Base-by-base conservation (phyloP, 2,888 invertebrate species). In the Crematogaster levior region DNA sequence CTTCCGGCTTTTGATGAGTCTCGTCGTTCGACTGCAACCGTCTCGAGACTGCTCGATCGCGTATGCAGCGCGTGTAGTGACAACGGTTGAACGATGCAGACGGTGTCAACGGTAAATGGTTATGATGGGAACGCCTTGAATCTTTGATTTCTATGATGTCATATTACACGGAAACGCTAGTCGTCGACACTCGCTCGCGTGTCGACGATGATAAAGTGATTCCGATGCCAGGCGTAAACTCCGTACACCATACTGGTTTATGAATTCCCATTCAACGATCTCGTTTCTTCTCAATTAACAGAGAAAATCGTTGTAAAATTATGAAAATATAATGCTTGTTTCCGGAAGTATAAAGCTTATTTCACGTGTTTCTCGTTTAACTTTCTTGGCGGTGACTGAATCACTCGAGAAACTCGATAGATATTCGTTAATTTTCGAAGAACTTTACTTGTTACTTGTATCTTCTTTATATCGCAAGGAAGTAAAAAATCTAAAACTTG, bases 31-130 rank as follows among this genome's bases (percentile, higher is more conserved):
- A 46, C 60, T 40, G 27, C 43, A 37, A 27, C 24, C 53, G 66
- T 58, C 37, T 48, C 43, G 18, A 46, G 73, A 12, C 68, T 61
- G 7, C 53, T 66, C 77, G 84, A 91, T 92, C 90, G 85, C 81
- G 88, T 86, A 92, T 92, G 91, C 92, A 81, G 72, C 85, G 83
- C 87, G 88, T 89, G 91, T 86, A 80, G 87, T 86, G 85, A 87
- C 84, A 88, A 90, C 88, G 87, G 86, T 88, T 91, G 91, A 90
- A 88, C 91, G 90, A 93, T 92, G 91, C 92, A 92, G 91, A 92
- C 92, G 81, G 90, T 91, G 92, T 91, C 89, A 92, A 91, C 93
- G 90, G 92, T 93, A 92, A 92, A 93, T 91, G 91, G 90, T 92
- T 93, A 93, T 93, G 92, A 93, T 91, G 89, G 85, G 89, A 83